phyloP scores from a whole-genome alignment of 2,797 vertebrate genomes.

The Rhabdophis nuchalis region DNA sequence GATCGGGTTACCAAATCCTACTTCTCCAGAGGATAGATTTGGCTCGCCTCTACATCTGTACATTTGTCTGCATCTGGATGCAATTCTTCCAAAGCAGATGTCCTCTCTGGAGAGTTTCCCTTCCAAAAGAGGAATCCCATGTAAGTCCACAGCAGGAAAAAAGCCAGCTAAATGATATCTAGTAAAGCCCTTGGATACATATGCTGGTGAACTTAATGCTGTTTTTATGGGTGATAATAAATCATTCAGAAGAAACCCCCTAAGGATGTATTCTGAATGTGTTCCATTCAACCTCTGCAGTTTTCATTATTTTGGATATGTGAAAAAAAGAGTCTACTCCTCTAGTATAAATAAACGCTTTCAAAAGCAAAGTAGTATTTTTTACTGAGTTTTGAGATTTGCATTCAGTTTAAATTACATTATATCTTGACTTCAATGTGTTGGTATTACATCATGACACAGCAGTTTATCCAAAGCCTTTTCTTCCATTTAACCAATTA shows the following conservation, averaged over 20 bases:
- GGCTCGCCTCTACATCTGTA: conserved; percentile 4
- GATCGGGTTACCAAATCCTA: conserved; percentile 4
- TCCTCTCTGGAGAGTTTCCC: conserved; percentile 20
- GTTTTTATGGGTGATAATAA: conserved; percentile 15
- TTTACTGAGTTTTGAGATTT: not conserved
- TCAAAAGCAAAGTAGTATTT: not conserved
- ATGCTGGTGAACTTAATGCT: conserved; percentile 22
- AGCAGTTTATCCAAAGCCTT: not conserved
- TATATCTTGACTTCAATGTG: not conserved
- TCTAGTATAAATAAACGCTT: not conserved
- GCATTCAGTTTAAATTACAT: not conserved
- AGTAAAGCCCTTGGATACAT: conserved; percentile 1
- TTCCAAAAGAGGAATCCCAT: conserved; percentile 1
- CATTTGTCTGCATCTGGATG: conserved; percentile 21
- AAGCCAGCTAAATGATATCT: conserved; percentile 18
- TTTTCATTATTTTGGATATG: not conserved
- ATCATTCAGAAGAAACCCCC: not conserved
- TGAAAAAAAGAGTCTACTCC: not conserved
- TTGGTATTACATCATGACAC: not conserved
- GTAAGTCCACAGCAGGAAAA: conserved; percentile 1
- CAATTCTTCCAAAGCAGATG: conserved; percentile 27
- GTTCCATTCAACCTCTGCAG: not conserved
- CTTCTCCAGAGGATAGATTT: not conserved
- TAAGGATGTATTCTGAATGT: not conserved
- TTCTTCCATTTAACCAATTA: not conserved